These are phyloP conservation scores for Artibeus lituratus DNA, from an alignment of 2,797 vertebrate species.

Conservation along the genomic window DNA sequence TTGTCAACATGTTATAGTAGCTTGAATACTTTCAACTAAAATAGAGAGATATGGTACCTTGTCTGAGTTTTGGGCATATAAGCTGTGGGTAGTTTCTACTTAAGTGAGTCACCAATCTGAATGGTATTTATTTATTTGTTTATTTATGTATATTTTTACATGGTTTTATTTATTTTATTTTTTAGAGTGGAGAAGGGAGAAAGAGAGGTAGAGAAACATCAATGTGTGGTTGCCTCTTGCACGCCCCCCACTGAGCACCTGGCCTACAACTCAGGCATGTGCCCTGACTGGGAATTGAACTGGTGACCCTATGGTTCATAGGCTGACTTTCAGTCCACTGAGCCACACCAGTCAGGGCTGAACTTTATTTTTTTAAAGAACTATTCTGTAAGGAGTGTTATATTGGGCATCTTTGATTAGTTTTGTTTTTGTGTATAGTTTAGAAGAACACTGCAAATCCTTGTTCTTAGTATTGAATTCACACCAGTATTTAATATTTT, in stretches of 20 bases:
- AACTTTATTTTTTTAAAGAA: constrained; percentile 6
- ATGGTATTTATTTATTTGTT: too few species aligned
- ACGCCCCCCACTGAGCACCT: too few species aligned
- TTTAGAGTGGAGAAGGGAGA: too few species aligned
- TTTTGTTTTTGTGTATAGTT: not conserved
- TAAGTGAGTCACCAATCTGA: not conserved
- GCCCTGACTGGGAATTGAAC: too few species aligned
- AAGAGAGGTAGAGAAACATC: too few species aligned
- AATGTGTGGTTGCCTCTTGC: too few species aligned
- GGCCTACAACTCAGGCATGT: too few species aligned
- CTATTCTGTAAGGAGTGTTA: not conserved
- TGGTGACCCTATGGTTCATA: too few species aligned
- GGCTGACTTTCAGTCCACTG: too few species aligned
- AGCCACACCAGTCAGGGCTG: too few species aligned
- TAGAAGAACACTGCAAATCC: not conserved
- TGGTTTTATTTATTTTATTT: too few species aligned
- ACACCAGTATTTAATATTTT: constrained; percentile 30
- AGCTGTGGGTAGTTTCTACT: not conserved
- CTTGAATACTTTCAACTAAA: not conserved
- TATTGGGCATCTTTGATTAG: not conserved
- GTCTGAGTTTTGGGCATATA: not conserved
- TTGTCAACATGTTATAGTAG: not conserved
- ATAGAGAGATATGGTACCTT: not conserved
- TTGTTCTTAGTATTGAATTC: constrained; percentile 1
- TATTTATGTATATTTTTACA: too few species aligned